These are phyloP conservation scores for Drosophila murphyi DNA, from an alignment of 1,140 invertebrate genomes.

Conservation along the genomic window DNA sequence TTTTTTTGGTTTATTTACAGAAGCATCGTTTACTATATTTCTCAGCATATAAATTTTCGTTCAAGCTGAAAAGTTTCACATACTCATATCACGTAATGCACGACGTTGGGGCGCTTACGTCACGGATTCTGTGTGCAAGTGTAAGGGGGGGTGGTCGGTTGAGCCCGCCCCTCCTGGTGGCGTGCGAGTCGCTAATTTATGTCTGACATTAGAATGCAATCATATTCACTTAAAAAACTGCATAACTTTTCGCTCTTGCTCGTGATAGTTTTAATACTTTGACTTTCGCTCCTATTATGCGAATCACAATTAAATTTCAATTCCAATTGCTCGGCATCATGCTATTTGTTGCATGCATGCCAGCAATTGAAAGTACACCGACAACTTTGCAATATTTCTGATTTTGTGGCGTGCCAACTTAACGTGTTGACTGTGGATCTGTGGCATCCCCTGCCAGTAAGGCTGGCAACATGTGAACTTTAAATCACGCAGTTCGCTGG, in stretches of 20 bases:
- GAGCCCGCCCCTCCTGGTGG: neutral
- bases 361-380: too few species aligned
- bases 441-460: too few species aligned
- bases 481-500: too few species aligned
- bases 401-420: too few species aligned
- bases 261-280: conserved; percentile 5
- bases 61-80: conserved; percentile 81
- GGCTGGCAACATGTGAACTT: too few species aligned
- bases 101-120: conserved; percentile 25
- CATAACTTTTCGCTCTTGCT: conserved; percentile 43
- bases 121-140: conserved; percentile 9
- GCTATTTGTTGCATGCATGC: conserved; percentile 1
- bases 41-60: conserved; percentile 78
- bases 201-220: conserved; percentile 80
- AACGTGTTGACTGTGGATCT: too few species aligned
- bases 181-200: conserved; percentile 74
- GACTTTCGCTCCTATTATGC: conserved; percentile 16
- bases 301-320: conserved; percentile 18
- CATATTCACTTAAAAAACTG: conserved; percentile 77
- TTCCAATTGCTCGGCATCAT: conserved; percentile 60
- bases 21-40: conserved; percentile 41
- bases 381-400: too few species aligned
- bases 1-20: neutral
- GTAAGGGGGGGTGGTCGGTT: conserved; percentile 9
- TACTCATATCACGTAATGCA: conserved; percentile 77